Base-by-base conservation (phyloP, 1,140 invertebrate species). In the Drosophila trapezifrons region DNA sequence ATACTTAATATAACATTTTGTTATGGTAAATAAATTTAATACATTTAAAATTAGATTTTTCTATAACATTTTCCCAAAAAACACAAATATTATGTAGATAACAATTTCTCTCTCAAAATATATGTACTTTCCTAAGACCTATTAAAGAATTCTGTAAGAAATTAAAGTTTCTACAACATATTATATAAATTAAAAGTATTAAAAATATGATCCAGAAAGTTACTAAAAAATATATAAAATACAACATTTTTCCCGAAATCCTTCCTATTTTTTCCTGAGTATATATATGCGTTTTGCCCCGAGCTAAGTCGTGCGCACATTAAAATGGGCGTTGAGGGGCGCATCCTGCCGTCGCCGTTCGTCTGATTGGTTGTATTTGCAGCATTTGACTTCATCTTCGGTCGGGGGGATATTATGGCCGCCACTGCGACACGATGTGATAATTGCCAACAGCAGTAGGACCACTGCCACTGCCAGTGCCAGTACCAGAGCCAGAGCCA, bases 401-500 rank as follows among this genome's bases (percentile, higher is more conserved):
- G 52, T 22, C n/a, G 12, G 58, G 46, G 46, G 20, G 43, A 56
- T 79, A 83, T 83, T 83, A 83, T 79, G 76, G 72, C 71, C 70
- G 76, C 79, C 73, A 86, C 81, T 85, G 83, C 83, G 83, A 86
- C 83, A 86, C 84, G 83, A 87, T 87, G 83, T 86, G 83, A 86
- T 86, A 86, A 86, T 86, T 86, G 83, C 79, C 83, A 85, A 37
- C 59, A 82, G 74, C 81, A 80, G 52, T 38, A 67, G 46, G 25
- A 55, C 3, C 20, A 57, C 15, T 32, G 18, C 20, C 35, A 59
- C 29, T 32, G 8, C 17, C 17, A 51, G 6, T 32, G 10, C n/a
- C 47, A 32, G 27, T 8, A 3, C 4, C 20, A 46, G 43, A 15
- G 9, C 22, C 47, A 22, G 22, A 22, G 2, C 27, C 38, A 55